phyloP scores from a whole-genome alignment of 2,113 vertebrate species.

The Bungarus multicinctus region DNA sequence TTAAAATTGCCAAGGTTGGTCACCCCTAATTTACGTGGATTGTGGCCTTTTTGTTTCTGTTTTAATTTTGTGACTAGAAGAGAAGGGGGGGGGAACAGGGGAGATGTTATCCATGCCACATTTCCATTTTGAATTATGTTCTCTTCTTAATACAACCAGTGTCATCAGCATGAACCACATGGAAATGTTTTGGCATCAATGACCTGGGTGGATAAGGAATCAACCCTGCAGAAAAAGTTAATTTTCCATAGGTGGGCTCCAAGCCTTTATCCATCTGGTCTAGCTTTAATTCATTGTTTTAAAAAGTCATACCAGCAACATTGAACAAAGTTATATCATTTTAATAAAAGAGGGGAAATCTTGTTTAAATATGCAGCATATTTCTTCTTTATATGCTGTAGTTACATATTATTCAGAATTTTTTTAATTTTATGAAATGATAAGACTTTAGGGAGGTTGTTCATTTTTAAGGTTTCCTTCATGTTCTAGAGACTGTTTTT shows the following conservation, averaged over 20 bases:
- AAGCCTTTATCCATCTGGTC: background rate
- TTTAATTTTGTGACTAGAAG: background rate
- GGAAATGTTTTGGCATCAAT: background rate
- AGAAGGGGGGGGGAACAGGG: background rate
- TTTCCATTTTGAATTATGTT: background rate
- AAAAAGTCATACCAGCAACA: background rate
- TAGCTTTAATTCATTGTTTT: background rate
- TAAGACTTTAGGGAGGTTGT: background rate
- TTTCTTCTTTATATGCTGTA: background rate
- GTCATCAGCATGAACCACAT: background rate
- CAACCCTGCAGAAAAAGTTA: background rate
- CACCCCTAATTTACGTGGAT: background rate
- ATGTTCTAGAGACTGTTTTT: background rate
- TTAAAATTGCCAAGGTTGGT: background rate
- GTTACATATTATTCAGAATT: background rate
- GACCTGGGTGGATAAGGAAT: background rate
- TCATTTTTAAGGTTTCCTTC: background rate
- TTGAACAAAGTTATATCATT: background rate
- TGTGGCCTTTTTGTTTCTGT: background rate
- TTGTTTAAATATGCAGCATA: background rate
- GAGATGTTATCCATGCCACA: background rate
- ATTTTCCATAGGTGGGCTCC: background rate
- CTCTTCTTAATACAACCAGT: background rate
- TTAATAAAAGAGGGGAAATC: background rate
- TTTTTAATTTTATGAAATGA: background rate